These are phyloP conservation scores for Bergia puertoricense DNA, from an alignment of 92 coral and sea anemone genomes.

Conservation along the genomic window DNA sequence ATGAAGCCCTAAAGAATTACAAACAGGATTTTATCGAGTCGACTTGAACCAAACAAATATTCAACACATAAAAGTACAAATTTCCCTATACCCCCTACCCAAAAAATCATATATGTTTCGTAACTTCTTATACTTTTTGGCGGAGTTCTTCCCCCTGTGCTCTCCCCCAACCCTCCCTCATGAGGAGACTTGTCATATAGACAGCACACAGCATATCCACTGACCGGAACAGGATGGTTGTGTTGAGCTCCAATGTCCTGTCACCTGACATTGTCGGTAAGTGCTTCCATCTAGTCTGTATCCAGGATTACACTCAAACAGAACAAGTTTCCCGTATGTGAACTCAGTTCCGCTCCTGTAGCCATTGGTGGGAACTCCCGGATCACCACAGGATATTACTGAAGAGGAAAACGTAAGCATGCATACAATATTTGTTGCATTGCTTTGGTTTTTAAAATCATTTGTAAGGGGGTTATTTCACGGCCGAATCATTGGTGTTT, in stretches of 20 bases:
- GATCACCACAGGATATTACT: slow-evolving; percentile 80
- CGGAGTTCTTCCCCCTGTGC: too few species aligned
- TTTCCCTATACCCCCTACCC: too few species aligned
- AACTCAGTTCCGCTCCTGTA: slow-evolving; percentile 52
- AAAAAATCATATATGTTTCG: too few species aligned
- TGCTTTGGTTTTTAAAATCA: not conserved
- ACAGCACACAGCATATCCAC: not conserved
- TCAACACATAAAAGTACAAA: too few species aligned
- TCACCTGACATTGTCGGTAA: slow-evolving; percentile 62
- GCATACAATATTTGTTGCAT: not conserved
- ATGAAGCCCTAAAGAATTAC: too few species aligned
- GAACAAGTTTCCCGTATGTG: slow-evolving; percentile 64
- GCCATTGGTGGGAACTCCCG: slow-evolving; percentile 75
- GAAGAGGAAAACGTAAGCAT: not conserved
- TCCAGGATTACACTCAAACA: slow-evolving; percentile 73
- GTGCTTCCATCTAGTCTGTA: slow-evolving; percentile 69
- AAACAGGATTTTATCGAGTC: too few species aligned
- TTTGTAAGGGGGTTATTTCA: too few species aligned
- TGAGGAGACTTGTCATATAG: not conserved
- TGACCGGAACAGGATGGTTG: slow-evolving; percentile 73
- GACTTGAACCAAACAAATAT: too few species aligned
- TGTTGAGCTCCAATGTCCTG: slow-evolving; percentile 63
- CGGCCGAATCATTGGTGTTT: too few species aligned
- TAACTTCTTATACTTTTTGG: too few species aligned
- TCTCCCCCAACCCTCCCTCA: too few species aligned